Conservation (phyloP, 2,888 invertebrate species). For the Hesperia comma region DNA sequence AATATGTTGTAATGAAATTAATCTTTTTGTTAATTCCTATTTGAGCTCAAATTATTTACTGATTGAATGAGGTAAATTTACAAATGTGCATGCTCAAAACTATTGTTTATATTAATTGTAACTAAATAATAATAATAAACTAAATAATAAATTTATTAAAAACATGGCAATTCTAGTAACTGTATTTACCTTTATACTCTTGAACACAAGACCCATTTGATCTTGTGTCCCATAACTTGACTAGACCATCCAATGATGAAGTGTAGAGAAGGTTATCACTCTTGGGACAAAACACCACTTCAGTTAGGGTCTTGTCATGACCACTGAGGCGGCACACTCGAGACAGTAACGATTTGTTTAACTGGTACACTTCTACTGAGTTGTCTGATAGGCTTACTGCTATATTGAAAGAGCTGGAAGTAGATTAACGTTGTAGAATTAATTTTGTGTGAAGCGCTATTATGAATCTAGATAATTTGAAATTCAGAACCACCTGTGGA, state of each 20-base stretch:
- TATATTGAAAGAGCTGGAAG: constrained; percentile 63
- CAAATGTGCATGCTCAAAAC: no score
- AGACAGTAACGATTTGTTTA: constrained; percentile 59
- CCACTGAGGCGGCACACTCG: constrained; percentile 71
- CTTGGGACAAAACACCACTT: constrained; percentile 83
- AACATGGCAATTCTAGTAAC: no score
- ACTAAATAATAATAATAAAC: no score
- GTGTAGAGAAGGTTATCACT: constrained; percentile 85
- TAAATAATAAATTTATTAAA: no score
- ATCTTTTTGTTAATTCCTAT: no score
- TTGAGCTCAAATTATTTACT: no score
- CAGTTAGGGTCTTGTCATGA: constrained; percentile 76
- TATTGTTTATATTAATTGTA: no score
- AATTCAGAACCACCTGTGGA: no score
- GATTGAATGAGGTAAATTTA: no score
- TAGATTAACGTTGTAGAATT: neutral
- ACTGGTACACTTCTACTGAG: constrained; percentile 69
- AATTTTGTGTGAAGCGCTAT: no score
- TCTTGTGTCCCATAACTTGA: constrained; percentile 87
- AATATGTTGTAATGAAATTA: no score
- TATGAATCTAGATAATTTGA: no score
- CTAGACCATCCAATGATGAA: constrained; percentile 80
- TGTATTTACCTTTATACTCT: constrained; percentile 63
- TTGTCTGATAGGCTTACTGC: constrained; percentile 66
- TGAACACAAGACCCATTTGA: constrained; percentile 69